Conservation (phyloP, 2,888 invertebrate species). For the Entomobrya proxima region DNA sequence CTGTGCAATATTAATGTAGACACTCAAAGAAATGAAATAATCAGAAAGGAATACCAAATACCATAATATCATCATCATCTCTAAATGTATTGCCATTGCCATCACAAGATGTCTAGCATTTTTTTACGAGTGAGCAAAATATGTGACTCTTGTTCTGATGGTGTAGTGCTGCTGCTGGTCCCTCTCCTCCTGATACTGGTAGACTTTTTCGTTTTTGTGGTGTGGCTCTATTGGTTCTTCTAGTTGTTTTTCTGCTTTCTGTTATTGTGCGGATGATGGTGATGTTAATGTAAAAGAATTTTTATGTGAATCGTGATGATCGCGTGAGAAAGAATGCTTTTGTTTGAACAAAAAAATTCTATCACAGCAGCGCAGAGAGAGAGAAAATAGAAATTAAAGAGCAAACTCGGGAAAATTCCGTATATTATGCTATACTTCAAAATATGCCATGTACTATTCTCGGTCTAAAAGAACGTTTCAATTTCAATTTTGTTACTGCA, state of each 20-base stretch:
- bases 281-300: slow-evolving; percentile 39
- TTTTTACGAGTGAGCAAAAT: not conserved
- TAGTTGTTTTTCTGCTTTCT: no score
- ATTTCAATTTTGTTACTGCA: not conserved
- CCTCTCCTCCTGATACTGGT: no score
- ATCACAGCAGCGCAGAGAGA: not conserved
- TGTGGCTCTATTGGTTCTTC: no score
- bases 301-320: slow-evolving; percentile 39
- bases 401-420: not conserved
- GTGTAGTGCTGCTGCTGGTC: not conserved
- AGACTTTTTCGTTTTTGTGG: not conserved
- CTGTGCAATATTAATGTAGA: not conserved
- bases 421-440: not conserved
- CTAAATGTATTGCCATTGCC: not conserved
- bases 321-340: slow-evolving; percentile 55
- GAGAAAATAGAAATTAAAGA: no score
- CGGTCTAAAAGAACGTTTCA: not conserved
- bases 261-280: not conserved
- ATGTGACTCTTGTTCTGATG: not conserved
- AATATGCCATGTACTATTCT: not conserved
- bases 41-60: slow-evolving; percentile 4
- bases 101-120: not conserved
- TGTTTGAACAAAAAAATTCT: not conserved
- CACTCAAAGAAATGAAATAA: slow-evolving; percentile 44
- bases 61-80: not conserved